Evolutionary conservation across 2,797 vertebrate species (phyloP).

Genomic region (Pseudochirops corinnae): DNA sequence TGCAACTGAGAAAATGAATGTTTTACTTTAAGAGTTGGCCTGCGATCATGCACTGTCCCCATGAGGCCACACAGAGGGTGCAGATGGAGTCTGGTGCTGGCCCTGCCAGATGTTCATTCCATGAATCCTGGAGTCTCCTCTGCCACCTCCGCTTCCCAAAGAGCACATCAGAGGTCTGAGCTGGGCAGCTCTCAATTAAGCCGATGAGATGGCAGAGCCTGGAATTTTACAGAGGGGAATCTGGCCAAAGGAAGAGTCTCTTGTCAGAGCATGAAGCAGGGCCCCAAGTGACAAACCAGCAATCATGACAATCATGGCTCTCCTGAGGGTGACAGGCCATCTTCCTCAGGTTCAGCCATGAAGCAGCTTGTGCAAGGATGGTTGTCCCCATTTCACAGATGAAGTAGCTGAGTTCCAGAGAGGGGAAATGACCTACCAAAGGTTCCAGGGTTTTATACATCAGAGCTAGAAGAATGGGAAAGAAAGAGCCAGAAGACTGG

Average conservation of each 20-base stretch:
- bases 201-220: slow-evolving; percentile 37
- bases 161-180: slow-evolving; percentile 19
- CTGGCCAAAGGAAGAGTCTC: background rate
- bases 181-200: slow-evolving; percentile 24
- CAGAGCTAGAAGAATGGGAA: background rate
- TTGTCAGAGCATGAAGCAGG: background rate
- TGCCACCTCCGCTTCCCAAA: background rate
- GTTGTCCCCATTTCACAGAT: background rate
- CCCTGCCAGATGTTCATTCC: slow-evolving; percentile 17
- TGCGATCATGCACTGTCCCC: slow-evolving; percentile 73
- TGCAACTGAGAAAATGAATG: slow-evolving; percentile 78
- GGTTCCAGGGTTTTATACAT: background rate
- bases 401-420: background rate
- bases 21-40: slow-evolving; percentile 53
- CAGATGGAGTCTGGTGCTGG: slow-evolving; percentile 40
- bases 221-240: background rate
- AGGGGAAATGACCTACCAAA: background rate
- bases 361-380: background rate
- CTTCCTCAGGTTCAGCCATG: background rate
- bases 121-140: slow-evolving; percentile 2
- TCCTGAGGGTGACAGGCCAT: no score
- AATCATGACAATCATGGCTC: background rate
- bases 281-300: background rate
- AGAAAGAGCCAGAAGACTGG: background rate
- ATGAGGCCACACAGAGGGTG: slow-evolving; percentile 2